phyloP scores from a whole-genome alignment of 2,888 invertebrate species.

The Mythimna lalbum region DNA sequence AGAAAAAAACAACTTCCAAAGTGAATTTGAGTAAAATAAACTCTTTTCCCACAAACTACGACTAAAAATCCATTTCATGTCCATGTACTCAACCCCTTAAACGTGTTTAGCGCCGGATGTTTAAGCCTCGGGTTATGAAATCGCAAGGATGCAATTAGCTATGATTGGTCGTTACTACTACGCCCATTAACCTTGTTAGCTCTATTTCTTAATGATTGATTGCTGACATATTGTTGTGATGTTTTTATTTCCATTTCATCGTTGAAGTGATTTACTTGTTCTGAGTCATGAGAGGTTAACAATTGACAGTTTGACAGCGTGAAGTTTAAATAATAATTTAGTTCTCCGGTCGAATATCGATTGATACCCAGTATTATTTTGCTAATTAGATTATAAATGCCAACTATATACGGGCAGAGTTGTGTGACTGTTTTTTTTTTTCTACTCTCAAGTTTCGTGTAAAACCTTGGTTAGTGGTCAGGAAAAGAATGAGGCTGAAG shows the following conservation, averaged over 20 bases:
- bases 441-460: neutral
- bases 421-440: neutral
- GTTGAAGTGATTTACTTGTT: conserved; percentile 46
- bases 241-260: conserved; percentile 44
- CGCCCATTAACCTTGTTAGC: conserved; percentile 62
- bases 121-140: conserved; percentile 47
- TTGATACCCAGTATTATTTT: neutral
- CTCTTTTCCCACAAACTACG: neutral
- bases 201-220: conserved; percentile 61
- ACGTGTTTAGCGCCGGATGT: conserved; percentile 46
- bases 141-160: conserved; percentile 60
- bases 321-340: neutral
- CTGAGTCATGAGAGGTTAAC: conserved; percentile 25
- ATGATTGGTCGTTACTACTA: conserved; percentile 51
- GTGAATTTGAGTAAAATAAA: neutral
- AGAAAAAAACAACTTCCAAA: no score
- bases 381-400: neutral
- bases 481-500: neutral
- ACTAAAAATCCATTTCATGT: conserved; percentile 4
- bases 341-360: neutral
- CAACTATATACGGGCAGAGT: neutral
- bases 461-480: neutral
- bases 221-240: conserved; percentile 42
- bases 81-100: conserved; percentile 30
- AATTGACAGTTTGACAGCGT: conserved; percentile 7